Percentiles rank a stretch among this genome's conserved stretches.
phyloP scores from a whole-genome alignment of 2,888 invertebrate species.

The Limnephilus auricula region DNA sequence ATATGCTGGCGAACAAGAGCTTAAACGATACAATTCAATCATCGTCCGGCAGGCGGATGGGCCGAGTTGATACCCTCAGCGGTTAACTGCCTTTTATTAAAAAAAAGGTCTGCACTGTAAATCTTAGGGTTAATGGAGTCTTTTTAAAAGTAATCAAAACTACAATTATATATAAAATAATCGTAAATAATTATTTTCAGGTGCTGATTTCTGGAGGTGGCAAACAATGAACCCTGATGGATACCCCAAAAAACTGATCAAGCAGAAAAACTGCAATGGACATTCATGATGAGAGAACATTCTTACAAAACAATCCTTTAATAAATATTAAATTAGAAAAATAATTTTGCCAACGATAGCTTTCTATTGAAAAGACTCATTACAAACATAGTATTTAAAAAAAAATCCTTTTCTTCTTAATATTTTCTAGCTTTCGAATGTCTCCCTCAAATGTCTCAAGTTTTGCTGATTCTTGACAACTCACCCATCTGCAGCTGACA shows the following conservation, averaged over 20 bases:
- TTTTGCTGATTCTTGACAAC: background rate
- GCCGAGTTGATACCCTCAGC: too few species aligned
- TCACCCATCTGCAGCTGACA: background rate
- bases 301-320: constrained; percentile 13
- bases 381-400: background rate
- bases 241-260: constrained; percentile 77
- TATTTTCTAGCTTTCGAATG: background rate
- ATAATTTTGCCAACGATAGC: background rate
- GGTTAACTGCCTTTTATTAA: background rate
- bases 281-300: constrained; percentile 65
- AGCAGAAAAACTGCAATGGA: constrained; percentile 68
- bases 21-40: too few species aligned
- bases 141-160: background rate
- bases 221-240: constrained; percentile 95
- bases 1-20: too few species aligned
- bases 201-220: constrained; percentile 96
- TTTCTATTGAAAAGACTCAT: background rate
- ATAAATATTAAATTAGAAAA: constrained; percentile 7
- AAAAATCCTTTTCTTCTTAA: background rate
- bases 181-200: constrained; percentile 73
- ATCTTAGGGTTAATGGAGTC: too few species aligned
- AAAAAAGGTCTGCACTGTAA: background rate
- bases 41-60: too few species aligned
- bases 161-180: background rate
- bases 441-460: background rate